Evolutionary conservation across 2,797 vertebrate genomes (phyloP), one percentile per base, ranked within the genome.

Genomic region (Mus caroli): DNA sequence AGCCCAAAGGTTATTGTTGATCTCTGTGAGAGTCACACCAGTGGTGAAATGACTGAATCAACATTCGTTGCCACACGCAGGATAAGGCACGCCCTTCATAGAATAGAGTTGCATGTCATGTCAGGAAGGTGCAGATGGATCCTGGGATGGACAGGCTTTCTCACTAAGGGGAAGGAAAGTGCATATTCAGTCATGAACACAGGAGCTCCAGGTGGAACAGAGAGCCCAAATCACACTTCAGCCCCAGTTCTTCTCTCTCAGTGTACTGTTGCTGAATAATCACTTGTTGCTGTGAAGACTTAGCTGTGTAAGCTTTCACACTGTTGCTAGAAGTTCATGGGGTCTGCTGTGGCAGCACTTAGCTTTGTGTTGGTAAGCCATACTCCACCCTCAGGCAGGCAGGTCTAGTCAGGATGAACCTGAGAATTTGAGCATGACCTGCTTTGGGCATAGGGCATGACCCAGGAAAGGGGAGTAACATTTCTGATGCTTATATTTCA

Each of bases 371-470:
- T 75, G 54, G 34, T 46, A 95, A 97, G 62, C 56, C 64, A 56
- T 62, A 86, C 40, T 96, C 64, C 73, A 79, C 76, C 96, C 69
- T 75, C 56, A 58, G 62, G 88, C 50, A 91, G 95, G 67, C 92
- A 96, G 88, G 95, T 95, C 92, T 82, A 85, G 92, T 96, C 96
- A 97, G 76, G 94, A 95, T 46, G 88, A 96, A 91, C 82, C 52
- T 19, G 76, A 73, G 73, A 14, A 62, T 31, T 83, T 73, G 91
- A 0, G 34, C 31, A 92, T 50, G 8, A 67, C 80, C 83, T 37
- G 90, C 93, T 97, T n/a, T 78, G 94, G 96, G 90, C 83, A 92
- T 24, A 96, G 93, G 93, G 75, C 88, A 93, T 0, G 87, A 97
- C 92, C 88, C 62, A 84, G 90, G n/a, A 94, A 86, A 95, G n/a